Base-by-base conservation (phyloP, 1,140 invertebrate species). In the Bradynema listronoti region DNA sequence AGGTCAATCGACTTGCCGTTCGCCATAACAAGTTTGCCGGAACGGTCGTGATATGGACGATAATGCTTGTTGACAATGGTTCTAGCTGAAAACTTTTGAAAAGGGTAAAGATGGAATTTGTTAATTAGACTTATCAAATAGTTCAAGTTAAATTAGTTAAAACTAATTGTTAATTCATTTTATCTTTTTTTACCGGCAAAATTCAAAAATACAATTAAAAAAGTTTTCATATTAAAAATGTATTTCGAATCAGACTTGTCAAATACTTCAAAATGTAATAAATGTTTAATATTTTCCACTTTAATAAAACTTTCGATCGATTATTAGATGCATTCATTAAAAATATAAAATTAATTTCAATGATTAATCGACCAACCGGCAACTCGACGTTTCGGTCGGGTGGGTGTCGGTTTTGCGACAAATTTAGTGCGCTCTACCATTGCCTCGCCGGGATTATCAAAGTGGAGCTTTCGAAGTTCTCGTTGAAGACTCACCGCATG, bases 1-100 rank as follows among this genome's bases (percentile, higher is more conserved):
- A 68, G 34, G 30, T 67, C 64, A 39, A 61, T 49, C 29, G 30
- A 39, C 30, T 19, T 29, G 9, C 52, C 29, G 19, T 29, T 9
- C 25, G 51, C 49, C 9, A 19, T 6, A 29, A 60, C 32, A 22
- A 58, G 27, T 24, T 49, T 25, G 30, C 59, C 50, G 24, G 45
- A 32, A 14, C 51, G 11, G 41, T 57, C 51, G 27, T 57, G 51
- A 9, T 56, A 49, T 4, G 51, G 52, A 51, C 32, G 45, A 49
- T 16, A 29, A 32, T 50, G 27, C 27, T 50, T 50, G 27, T 50
- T 30, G 19, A 30, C 34, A 9, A 29, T n/a, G 3, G 47, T 50
- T 27, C 34, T 50, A 32, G 47, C 47, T 50, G 34, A 50, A 50
- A 50, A n/a, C n/a, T 50, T 19, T 50, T 24, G 16, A 24, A 24